Percentiles rank a stretch among this genome's conserved stretches.
Conservation (phyloP, 64 coral and sea anemone genomes). For the Montipora capricornis region DNA sequence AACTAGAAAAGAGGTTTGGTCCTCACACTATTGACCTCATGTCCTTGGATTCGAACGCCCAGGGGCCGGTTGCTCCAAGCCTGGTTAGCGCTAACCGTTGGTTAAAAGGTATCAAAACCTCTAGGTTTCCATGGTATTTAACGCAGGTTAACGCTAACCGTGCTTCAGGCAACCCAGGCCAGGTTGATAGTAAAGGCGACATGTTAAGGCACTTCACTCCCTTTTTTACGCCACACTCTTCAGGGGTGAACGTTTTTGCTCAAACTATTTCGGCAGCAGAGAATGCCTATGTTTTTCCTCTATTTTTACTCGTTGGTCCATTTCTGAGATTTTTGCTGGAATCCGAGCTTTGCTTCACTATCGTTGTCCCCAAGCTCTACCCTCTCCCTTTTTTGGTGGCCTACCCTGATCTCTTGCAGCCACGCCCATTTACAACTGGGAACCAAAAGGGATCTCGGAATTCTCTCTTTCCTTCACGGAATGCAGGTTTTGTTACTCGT, state of each 20-base stretch:
- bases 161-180: not conserved
- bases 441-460: not conserved
- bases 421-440: not conserved
- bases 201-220: slow-evolving; percentile 7
- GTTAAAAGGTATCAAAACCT: no score
- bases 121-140: no score
- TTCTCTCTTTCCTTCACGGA: not conserved
- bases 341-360: not conserved
- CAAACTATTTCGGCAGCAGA: slow-evolving; percentile 40
- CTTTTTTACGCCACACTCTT: not conserved
- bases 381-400: slow-evolving; percentile 11
- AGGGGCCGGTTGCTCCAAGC: no score
- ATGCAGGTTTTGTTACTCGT: not conserved
- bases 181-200: not conserved
- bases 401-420: not conserved
- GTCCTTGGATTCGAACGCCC: slow-evolving; percentile 3
- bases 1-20: not conserved
- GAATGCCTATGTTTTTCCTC: not conserved
- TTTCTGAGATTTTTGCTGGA: not conserved
- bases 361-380: slow-evolving; percentile 6
- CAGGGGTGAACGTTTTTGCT: not conserved
- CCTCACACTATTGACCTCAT: not conserved
- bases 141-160: no score
- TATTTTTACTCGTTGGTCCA: slow-evolving; percentile 17
- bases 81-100: no score